Conservation (phyloP, 2,113 vertebrate genomes). For the Carassius carassius region DNA sequence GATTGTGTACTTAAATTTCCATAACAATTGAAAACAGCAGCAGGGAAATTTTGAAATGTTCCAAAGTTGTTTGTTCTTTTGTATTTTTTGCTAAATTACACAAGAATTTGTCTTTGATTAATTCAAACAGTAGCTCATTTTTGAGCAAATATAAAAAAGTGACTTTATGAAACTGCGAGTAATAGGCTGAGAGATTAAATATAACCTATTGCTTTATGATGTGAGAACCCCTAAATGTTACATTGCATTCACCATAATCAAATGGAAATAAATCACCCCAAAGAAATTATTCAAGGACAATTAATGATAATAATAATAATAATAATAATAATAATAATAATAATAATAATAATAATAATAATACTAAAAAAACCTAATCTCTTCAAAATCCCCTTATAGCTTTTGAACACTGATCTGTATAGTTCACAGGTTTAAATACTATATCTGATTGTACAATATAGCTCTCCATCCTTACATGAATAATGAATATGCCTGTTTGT, state of each 20-base stretch:
- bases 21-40: conserved; percentile 24
- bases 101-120: neutral
- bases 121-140: neutral
- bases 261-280: neutral
- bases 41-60: neutral
- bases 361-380: neutral
- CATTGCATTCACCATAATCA: neutral
- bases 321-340: neutral
- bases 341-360: no score
- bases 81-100: neutral
- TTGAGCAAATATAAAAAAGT: neutral
- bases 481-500: neutral
- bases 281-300: neutral
- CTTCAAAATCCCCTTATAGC: neutral
- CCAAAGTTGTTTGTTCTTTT: conserved; percentile 18
- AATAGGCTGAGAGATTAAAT: neutral
- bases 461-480: conserved; percentile 8
- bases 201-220: neutral
- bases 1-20: neutral
- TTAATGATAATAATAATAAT: neutral
- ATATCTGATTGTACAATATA: neutral
- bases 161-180: neutral
- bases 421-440: neutral
- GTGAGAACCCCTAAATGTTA: neutral
- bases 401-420: conserved; percentile 2